These are phyloP conservation scores for Trissolcus japonicus DNA, from an alignment of 2,888 invertebrate species.

Conservation along the genomic window DNA sequence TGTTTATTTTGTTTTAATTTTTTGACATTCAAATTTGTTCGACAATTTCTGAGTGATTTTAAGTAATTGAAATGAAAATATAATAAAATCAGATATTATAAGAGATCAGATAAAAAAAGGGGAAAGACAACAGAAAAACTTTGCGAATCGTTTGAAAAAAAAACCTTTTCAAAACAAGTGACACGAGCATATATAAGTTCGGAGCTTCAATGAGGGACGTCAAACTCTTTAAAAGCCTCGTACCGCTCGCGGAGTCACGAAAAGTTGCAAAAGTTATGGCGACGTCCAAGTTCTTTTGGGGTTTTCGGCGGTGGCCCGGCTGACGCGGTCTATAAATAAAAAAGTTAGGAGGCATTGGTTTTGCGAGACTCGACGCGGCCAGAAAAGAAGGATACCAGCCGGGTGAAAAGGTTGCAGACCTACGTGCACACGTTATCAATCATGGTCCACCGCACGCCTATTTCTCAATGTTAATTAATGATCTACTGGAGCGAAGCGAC, in stretches of 20 bases:
- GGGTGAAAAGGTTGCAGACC: background rate
- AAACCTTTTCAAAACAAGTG: background rate
- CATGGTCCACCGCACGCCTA: slow-evolving; percentile 50
- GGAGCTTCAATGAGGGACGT: slow-evolving; percentile 48
- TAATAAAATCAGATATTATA: no score
- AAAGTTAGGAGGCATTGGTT: slow-evolving; percentile 40
- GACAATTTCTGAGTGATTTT: no score
- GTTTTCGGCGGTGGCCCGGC: slow-evolving; percentile 11
- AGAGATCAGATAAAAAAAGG: no score
- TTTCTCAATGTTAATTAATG: slow-evolving; percentile 57
- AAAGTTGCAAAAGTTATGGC: slow-evolving; percentile 38
- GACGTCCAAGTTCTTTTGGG: slow-evolving; percentile 24
- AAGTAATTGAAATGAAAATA: no score
- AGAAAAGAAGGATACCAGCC: slow-evolving; percentile 16
- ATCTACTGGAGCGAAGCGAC: slow-evolving; percentile 43
- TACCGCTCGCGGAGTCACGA: slow-evolving; percentile 21
- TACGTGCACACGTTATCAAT: slow-evolving; percentile 44
- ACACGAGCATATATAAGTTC: slow-evolving; percentile 9
- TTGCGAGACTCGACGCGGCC: slow-evolving; percentile 19
- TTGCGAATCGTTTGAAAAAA: no score
- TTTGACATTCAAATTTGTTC: no score
- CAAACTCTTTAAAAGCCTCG: slow-evolving; percentile 45
- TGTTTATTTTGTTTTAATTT: no score
- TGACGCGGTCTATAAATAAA: slow-evolving; percentile 52
- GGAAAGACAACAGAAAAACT: no score